Evolutionary conservation across 2,888 invertebrate genomes (phyloP).

Genomic region (Philaethria dido): DNA sequence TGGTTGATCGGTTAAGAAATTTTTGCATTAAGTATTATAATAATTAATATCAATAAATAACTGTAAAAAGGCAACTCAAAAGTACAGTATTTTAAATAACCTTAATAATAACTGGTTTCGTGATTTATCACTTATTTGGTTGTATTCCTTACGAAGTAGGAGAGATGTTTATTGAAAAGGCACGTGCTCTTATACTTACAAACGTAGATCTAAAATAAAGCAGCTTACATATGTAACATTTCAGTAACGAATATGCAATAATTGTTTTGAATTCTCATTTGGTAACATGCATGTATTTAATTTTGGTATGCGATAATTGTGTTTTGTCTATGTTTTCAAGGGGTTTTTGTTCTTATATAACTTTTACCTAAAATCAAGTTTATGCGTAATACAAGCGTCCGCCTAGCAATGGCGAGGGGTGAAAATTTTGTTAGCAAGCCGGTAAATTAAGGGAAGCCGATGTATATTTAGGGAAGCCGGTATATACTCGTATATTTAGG

Average conservation of each 20-base stretch:
- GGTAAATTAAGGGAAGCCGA: too few relatives aligned
- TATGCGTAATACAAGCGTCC: too few relatives aligned
- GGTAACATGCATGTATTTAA: neutral
- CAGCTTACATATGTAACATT: slow-evolving; percentile 9
- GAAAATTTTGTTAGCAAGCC: too few relatives aligned
- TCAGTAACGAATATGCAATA: slow-evolving; percentile 14
- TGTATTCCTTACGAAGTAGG: slow-evolving; percentile 42
- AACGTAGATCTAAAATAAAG: slow-evolving; percentile 36
- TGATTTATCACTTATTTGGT: slow-evolving; percentile 52
- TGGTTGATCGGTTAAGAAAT: too few relatives aligned
- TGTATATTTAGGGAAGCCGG: too few relatives aligned
- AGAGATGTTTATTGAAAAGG: slow-evolving; percentile 71
- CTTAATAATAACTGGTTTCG: slow-evolving; percentile 33
- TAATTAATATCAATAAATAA: neutral
- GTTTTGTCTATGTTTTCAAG: neutral
- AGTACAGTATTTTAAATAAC: neutral
- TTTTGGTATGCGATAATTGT: too few relatives aligned
- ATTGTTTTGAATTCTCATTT: slow-evolving; percentile 10
- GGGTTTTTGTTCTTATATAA: too few relatives aligned
- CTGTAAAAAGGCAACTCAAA: slow-evolving; percentile 1
- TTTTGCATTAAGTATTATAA: too few relatives aligned
- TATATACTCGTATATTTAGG: too few relatives aligned
- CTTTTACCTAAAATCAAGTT: too few relatives aligned
- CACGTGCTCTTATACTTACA: slow-evolving; percentile 63
- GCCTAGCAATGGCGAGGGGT: too few relatives aligned